Base-by-base conservation (phyloP, 2,888 invertebrate species). In the Torymus tubicola region DNA sequence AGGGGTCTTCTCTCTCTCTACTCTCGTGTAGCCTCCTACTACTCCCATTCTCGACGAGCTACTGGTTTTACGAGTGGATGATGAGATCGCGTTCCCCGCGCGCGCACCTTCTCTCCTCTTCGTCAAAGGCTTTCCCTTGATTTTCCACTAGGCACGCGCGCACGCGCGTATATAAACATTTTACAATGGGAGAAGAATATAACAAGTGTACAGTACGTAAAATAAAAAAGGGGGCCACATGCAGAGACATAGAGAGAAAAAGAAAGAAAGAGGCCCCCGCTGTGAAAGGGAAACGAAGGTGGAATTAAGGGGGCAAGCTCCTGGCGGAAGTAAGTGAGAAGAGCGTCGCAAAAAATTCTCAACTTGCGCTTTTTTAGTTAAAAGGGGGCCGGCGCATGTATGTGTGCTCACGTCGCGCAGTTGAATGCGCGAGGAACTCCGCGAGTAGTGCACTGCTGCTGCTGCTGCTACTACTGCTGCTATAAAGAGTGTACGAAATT, bases 11-110 rank as follows among this genome's bases (percentile, higher is more conserved):
- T 57, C 57, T 50, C 63, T 69, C 14, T n/a, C 61, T 21, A 21
- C 21, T 21, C 21, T 21, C 21, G 1, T 21, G 21, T 21, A 21
- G 21, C 21, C 21, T 21, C 21, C 21, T 21, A 21, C 21, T 21
- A 21, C 31, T 57, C 57, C 58, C 73, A 68, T 57, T 57, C 78
- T 60, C 55, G 52, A 67, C 63, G 69, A 76, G 76, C 42, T 72
- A 18, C 72, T 58, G 69, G 70, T 75, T 80, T 80, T 80, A 80
- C 70, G 80, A 75, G 70, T 70, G 70, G 64, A 74, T 80, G 80
- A 80, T 70, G 70, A 80, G 80, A 75, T 79, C 58, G 78, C 42
- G 42, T 8, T 42, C 42, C 42, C 5, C 2, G 21, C 50, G 21
- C 42, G 0, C 2, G 21, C 50, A 50, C n/a, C 50, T 21, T 16